Conservation (phyloP, 2,797 vertebrate species). For the Rhabdophis nuchalis region DNA sequence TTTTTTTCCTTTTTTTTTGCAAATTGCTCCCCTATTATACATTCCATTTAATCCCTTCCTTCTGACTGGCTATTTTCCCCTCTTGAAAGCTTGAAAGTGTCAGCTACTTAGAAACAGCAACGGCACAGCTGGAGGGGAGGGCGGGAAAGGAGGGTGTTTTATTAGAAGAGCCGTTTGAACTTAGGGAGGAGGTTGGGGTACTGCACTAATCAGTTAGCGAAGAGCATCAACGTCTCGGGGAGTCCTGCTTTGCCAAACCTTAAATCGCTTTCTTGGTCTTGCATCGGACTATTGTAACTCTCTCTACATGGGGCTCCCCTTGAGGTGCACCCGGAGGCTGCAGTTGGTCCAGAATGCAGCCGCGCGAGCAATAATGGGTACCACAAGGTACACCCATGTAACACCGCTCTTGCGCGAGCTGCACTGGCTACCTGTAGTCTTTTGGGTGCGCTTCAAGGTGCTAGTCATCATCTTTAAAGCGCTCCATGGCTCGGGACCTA, state of each 20-base stretch:
- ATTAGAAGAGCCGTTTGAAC: not conserved
- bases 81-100: not conserved
- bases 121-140: not conserved
- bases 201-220: not conserved
- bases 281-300: too few species aligned
- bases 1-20: not conserved
- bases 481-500: too few species aligned
- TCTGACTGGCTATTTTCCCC: not conserved
- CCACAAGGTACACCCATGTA: too few species aligned
- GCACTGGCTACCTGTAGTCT: too few species aligned
- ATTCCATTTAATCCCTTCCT: not conserved
- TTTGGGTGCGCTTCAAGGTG: too few species aligned
- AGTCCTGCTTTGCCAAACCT: not conserved
- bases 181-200: not conserved
- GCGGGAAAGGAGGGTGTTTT: not conserved
- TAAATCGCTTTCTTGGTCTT: not conserved
- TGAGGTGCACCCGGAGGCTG: too few species aligned
- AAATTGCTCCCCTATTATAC: not conserved
- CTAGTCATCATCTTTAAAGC: too few species aligned
- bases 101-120: not conserved
- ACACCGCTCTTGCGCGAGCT: too few species aligned
- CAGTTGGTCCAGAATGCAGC: too few species aligned
- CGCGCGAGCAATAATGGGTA: too few species aligned
- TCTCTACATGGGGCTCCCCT: too few species aligned
- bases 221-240: not conserved